Conservation (phyloP, 2,113 vertebrate genomes). For the Riparia riparia region DNA sequence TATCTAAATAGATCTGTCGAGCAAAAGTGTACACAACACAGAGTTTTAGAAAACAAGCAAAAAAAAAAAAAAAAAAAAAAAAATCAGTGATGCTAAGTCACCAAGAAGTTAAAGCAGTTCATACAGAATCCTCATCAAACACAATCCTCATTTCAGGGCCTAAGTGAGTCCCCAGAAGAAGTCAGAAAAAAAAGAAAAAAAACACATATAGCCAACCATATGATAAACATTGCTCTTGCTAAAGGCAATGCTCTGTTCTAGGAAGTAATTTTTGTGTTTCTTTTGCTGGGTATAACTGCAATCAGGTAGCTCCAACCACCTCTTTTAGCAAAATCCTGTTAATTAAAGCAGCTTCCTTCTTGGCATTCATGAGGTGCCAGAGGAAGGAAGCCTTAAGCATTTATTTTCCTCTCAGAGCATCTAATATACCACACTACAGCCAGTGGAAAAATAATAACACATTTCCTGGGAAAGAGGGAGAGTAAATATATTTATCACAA, state of each 20-base stretch:
- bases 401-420: conserved; percentile 34
- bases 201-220: not conserved
- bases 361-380: conserved; percentile 43
- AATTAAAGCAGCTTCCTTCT: conserved; percentile 27
- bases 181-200: conserved; percentile 33
- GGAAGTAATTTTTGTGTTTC: conserved; percentile 10
- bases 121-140: not conserved
- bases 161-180: not conserved
- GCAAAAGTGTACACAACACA: not conserved
- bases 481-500: not conserved
- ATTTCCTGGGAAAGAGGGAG: not conserved
- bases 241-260: conserved; percentile 6
- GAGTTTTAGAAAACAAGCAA: not conserved
- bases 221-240: not conserved
- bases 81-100: not conserved
- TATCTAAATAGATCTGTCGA: not conserved
- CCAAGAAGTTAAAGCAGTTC: not conserved
- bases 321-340: conserved; percentile 7
- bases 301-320: not conserved
- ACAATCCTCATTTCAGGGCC: not conserved
- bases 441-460: not conserved
- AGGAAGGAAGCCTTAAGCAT: conserved; percentile 38
- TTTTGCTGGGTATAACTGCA: not conserved
- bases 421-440: conserved; percentile 2
- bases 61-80: not conserved